Evolutionary conservation across 2,888 invertebrate species (phyloP).

Genomic region (Abrostola tripartita): DNA sequence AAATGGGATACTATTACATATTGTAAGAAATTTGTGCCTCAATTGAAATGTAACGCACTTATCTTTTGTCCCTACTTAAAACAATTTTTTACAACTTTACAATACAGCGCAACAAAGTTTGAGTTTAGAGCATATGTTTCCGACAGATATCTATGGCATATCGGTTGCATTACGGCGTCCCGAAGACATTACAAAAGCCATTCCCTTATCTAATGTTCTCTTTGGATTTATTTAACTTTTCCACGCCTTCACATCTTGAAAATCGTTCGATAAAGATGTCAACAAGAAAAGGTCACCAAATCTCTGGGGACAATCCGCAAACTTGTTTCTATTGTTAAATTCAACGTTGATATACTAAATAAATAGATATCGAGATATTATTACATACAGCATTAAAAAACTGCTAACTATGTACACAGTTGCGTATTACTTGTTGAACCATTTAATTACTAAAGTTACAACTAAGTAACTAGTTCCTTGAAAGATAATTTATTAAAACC

Average conservation of each 20-base stretch:
- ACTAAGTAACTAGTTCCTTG: too few relatives aligned
- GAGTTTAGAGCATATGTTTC: conserved; percentile 69
- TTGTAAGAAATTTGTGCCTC: too few relatives aligned
- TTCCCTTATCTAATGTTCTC: conserved; percentile 87
- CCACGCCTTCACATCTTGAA: conserved; percentile 84
- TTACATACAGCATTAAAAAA: too few relatives aligned
- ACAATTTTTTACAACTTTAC: conserved; percentile 8
- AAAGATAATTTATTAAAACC: too few relatives aligned
- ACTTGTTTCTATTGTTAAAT: conserved; percentile 62
- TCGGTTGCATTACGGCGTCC: conserved; percentile 87
- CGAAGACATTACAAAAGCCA: conserved; percentile 87
- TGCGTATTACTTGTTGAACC: too few relatives aligned
- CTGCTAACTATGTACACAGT: too few relatives aligned
- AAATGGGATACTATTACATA: too few relatives aligned
- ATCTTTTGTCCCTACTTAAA: too few relatives aligned
- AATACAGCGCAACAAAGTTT: conserved; percentile 63
- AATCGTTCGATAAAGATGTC: conserved; percentile 86
- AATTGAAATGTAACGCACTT: too few relatives aligned
- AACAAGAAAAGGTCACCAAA: conserved; percentile 81
- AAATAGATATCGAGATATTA: not conserved
- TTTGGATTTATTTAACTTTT: conserved; percentile 87
- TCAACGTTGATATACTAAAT: conserved; percentile 36
- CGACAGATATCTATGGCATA: conserved; percentile 82
- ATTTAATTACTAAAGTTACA: too few relatives aligned
- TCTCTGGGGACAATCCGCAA: conserved; percentile 66